Evolutionary conservation across 2,797 vertebrate genomes (phyloP).

Genomic region (Enteromius anoplus): DNA sequence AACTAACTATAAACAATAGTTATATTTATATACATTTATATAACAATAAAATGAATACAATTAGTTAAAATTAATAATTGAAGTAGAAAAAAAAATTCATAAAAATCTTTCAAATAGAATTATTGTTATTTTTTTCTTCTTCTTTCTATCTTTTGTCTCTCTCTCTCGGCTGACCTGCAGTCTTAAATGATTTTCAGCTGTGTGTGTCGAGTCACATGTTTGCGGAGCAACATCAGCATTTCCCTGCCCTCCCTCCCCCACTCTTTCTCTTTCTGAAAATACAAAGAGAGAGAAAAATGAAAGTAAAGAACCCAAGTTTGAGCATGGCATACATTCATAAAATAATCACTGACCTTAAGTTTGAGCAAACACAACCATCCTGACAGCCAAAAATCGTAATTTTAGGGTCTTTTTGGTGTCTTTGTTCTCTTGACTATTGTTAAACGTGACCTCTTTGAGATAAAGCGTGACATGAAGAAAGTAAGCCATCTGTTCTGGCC

Average conservation of each 20-base stretch:
- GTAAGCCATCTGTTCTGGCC: constrained; percentile 77
- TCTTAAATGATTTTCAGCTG: constrained; percentile 81
- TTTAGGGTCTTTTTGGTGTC: constrained; percentile 61
- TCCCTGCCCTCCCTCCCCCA: constrained; percentile 17
- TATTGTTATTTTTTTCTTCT: constrained; percentile 33
- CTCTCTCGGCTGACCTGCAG: constrained; percentile 61
- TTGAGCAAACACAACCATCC: background rate
- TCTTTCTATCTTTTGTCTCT: constrained; percentile 34
- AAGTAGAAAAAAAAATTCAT: background rate
- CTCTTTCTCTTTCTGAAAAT: constrained; percentile 52
- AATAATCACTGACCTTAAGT: background rate
- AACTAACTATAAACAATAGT: background rate
- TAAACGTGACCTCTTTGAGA: constrained; percentile 68
- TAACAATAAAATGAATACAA: background rate
- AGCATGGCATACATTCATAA: background rate
- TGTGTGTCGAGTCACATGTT: constrained; percentile 73
- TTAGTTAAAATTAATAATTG: background rate
- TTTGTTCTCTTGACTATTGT: constrained; percentile 75
- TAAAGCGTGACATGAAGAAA: constrained; percentile 66
- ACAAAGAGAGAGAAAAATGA: constrained; percentile 57
- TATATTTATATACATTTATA: too few species aligned
- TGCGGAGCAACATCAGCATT: constrained; percentile 73
- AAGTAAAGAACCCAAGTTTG: background rate
- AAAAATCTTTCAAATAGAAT: background rate
- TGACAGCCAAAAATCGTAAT: constrained; percentile 50